Conservation (phyloP, 2,888 invertebrate genomes). For the Chorisops tibialis region DNA sequence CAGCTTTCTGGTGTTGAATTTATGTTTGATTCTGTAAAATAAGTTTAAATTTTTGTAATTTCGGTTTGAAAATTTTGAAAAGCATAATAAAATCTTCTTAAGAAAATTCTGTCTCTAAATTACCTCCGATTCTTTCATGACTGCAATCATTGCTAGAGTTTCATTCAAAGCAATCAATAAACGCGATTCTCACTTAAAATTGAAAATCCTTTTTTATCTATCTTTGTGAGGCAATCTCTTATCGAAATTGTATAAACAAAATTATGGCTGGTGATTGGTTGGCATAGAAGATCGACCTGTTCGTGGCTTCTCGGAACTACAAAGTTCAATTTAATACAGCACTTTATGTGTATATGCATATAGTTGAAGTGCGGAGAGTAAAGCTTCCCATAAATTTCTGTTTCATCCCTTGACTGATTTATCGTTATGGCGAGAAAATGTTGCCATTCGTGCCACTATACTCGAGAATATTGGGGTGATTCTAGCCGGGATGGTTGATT, state of each 20-base stretch:
- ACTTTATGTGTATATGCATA: slow-evolving; percentile 18
- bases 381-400: slow-evolving; percentile 25
- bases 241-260: slow-evolving; percentile 13
- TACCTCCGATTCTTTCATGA: no score
- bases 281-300: slow-evolving; percentile 6
- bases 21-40: no score
- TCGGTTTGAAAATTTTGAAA: no score
- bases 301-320: slow-evolving; percentile 3
- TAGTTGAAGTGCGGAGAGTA: slow-evolving; percentile 16
- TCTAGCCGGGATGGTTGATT: neutral
- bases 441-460: slow-evolving; percentile 18
- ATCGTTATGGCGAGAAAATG: slow-evolving; percentile 19
- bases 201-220: no score
- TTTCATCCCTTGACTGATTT: slow-evolving; percentile 27
- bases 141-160: no score
- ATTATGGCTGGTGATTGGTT: slow-evolving; percentile 10
- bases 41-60: no score
- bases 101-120: no score
- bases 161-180: no score
- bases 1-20: no score
- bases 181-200: no score
- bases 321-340: slow-evolving; percentile 23
- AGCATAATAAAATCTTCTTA: no score
- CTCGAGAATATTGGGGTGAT: slow-evolving; percentile 7
- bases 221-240: no score